Conservation (phyloP, 2,888 invertebrate genomes). For the Phalera bucephala region DNA sequence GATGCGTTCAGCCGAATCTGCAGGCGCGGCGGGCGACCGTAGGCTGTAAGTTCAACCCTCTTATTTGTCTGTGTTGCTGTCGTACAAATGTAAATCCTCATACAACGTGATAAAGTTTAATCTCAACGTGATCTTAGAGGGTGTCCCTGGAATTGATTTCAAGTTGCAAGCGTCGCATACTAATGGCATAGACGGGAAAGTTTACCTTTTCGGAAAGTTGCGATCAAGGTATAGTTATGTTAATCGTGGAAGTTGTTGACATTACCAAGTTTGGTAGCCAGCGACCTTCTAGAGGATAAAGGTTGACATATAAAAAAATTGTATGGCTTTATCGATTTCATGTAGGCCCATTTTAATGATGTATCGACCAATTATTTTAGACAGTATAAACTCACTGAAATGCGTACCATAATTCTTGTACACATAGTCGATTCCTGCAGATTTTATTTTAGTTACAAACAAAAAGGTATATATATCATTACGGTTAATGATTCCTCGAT, state of each 20-base stretch:
- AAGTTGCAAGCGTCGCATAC: conserved; percentile 42
- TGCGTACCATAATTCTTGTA: no score
- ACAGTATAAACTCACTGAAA: no score
- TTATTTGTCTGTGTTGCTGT: conserved; percentile 38
- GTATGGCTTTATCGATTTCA: conserved; percentile 26
- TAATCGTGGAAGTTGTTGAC: conserved; percentile 42
- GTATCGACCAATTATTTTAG: no score
- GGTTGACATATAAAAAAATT: conserved; percentile 33
- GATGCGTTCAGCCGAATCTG: conserved; percentile 61
- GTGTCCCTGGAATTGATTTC: conserved; percentile 40
- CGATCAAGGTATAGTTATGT: conserved; percentile 32
- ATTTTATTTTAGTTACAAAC: no score
- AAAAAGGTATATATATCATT: no score
- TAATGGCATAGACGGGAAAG: conserved; percentile 45
- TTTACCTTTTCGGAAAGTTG: conserved; percentile 44
- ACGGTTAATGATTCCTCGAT: no score
- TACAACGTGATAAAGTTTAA: conserved; percentile 24
- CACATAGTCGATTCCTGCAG: no score
- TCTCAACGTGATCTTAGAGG: conserved; percentile 25
- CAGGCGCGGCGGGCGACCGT: conserved; percentile 56
- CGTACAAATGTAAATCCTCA: conserved; percentile 40
- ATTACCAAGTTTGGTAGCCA: conserved; percentile 44
- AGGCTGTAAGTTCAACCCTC: conserved; percentile 67
- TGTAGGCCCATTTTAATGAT: conserved; percentile 27
- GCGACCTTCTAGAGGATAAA: conserved; percentile 42